Evolutionary conservation across 2,113 vertebrate genomes (phyloP).

Genomic region (Brachionichthys hirsutus): DNA sequence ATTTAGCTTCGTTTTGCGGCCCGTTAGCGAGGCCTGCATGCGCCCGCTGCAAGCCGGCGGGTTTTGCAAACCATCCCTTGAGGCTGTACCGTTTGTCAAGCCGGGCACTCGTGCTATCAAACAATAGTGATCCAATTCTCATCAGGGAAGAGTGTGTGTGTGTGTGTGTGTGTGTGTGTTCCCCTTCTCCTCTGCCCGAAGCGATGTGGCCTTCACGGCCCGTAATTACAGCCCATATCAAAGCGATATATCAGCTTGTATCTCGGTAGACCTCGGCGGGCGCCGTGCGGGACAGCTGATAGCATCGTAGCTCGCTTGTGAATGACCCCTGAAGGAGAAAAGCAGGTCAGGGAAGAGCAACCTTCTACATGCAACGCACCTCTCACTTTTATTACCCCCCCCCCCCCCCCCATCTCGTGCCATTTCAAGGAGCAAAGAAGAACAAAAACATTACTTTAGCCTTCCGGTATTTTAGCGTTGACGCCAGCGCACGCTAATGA

Average conservation of each 20-base stretch:
- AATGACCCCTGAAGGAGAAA: conserved; percentile 66
- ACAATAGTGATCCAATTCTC: conserved; percentile 61
- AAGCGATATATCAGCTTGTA: conserved; percentile 75
- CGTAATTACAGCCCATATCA: conserved; percentile 79
- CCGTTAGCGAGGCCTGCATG: conserved; percentile 37
- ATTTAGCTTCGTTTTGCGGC: conserved; percentile 40
- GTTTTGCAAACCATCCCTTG: conserved; percentile 13
- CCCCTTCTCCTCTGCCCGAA: conserved; percentile 45
- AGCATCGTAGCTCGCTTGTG: conserved; percentile 63
- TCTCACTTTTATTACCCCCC: conserved; percentile 12
- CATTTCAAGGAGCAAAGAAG: conserved; percentile 34
- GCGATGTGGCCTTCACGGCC: conserved; percentile 67
- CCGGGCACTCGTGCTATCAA: conserved; percentile 47
- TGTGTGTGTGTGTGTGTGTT: conserved; percentile 11
- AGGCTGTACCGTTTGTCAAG: background rate
- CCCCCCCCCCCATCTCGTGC: conserved; percentile 20
- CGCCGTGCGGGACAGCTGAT: conserved; percentile 72
- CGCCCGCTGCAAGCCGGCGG: conserved; percentile 9
- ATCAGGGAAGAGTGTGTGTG: conserved; percentile 45
- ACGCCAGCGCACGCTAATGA: conserved; percentile 16
- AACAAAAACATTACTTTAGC: conserved; percentile 15
- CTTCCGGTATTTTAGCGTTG: conserved; percentile 7
- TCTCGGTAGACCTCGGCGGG: conserved; percentile 59
- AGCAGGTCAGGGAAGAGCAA: conserved; percentile 49
- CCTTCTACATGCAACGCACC: background rate